These are phyloP conservation scores for Helogale parvula DNA, from an alignment of 2,113 vertebrate genomes.

Conservation along the genomic window DNA sequence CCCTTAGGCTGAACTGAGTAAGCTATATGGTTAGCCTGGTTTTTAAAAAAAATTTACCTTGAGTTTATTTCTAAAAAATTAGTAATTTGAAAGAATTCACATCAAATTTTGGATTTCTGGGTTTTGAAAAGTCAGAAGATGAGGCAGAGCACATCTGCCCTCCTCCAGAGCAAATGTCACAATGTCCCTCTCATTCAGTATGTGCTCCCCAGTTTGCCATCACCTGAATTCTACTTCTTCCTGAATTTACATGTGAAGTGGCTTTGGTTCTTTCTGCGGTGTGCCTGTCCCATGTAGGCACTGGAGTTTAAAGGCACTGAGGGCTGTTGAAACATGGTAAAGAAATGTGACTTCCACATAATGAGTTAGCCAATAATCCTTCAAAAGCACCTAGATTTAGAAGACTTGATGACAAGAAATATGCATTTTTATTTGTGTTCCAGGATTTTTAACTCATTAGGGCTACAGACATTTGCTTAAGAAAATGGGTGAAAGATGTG, in stretches of 20 bases:
- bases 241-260: not conserved
- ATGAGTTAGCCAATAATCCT: not conserved
- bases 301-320: not conserved
- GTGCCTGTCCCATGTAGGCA: not conserved
- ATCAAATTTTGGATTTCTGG: not conserved
- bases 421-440: not conserved
- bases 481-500: not conserved
- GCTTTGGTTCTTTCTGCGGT: too few relatives aligned
- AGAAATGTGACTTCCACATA: not conserved
- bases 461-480: not conserved
- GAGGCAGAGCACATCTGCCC: not conserved
- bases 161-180: not conserved
- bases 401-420: not conserved
- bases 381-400: not conserved
- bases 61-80: not conserved
- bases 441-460: not conserved
- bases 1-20: too few relatives aligned
- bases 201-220: not conserved
- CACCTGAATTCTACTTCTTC: not conserved
- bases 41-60: not conserved
- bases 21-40: not conserved
- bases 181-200: not conserved
- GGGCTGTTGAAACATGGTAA: not conserved
- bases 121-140: not conserved
- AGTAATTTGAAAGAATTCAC: not conserved